phyloP scores from a whole-genome alignment of 2,797 vertebrate genomes.

The Natrix natrix region DNA sequence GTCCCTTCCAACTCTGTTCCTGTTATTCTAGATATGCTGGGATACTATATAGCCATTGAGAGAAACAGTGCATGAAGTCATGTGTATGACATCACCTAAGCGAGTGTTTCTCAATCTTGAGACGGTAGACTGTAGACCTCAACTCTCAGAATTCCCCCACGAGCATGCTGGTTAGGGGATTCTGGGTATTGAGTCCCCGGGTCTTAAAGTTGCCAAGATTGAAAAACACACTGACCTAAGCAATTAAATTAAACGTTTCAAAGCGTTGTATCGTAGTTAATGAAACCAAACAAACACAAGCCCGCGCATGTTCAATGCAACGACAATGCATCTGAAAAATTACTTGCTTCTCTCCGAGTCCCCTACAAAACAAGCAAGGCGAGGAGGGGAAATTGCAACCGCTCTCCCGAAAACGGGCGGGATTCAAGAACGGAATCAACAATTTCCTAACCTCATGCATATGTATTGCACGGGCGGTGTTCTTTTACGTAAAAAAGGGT shows the following conservation, averaged over 20 bases:
- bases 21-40: not conserved
- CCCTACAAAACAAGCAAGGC: not conserved
- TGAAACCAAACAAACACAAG: not conserved
- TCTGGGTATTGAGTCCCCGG: no score
- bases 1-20: no score
- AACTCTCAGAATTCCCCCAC: not conserved
- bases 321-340: not conserved
- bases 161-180: not conserved
- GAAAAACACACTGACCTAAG: not conserved
- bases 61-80: not conserved
- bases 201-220: not conserved
- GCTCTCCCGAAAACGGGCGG: no score
- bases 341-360: no score
- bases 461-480: not conserved
- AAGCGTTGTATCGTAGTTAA: not conserved
- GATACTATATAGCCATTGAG: not conserved
- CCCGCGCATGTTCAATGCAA: not conserved
- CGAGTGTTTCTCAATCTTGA: not conserved
- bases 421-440: no score
- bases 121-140: not conserved
- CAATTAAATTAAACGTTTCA: not conserved
- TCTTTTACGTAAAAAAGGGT: not conserved
- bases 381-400: not conserved
- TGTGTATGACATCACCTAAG: not conserved
- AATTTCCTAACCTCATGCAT: not conserved